phyloP scores from a whole-genome alignment of 2,113 vertebrate species.

The Amazona guildingii region DNA sequence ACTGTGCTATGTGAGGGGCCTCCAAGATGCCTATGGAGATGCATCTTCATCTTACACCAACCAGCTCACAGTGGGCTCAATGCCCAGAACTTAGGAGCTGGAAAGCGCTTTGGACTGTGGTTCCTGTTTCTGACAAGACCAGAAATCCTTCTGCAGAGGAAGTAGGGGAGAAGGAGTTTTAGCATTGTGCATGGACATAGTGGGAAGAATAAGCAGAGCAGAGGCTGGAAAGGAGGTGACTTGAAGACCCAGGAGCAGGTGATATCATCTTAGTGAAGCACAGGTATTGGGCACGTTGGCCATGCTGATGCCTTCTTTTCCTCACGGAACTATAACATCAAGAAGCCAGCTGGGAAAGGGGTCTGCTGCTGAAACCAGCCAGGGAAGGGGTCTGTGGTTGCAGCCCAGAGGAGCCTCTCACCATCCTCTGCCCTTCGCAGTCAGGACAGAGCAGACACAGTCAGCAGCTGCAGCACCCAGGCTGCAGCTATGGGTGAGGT shows the following conservation, averaged over 20 bases:
- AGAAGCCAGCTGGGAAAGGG: background rate
- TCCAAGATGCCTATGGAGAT: background rate
- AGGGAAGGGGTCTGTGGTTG: background rate
- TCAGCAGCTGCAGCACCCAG: background rate
- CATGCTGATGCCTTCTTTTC: background rate
- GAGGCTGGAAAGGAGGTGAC: background rate
- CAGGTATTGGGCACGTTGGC: background rate
- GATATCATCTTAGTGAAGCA: background rate
- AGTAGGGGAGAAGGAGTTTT: background rate
- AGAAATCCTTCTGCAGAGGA: background rate
- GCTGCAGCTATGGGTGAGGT: background rate
- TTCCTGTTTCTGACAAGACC: background rate
- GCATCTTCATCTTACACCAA: background rate
- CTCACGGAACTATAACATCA: too few species aligned
- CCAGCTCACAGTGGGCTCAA: background rate
- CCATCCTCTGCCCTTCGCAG: background rate
- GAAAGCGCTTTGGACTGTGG: background rate
- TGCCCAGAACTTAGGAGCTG: background rate
- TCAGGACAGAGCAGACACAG: background rate
- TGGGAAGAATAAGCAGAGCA: background rate
- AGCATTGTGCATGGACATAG: too few species aligned
- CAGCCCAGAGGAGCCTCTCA: rapidly evolving
- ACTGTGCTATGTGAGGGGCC: background rate
- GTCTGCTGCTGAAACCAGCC: background rate
- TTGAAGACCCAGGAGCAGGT: background rate